Base-by-base conservation (phyloP, 2,888 invertebrate genomes). In the Aphidoletes aphidimyza region DNA sequence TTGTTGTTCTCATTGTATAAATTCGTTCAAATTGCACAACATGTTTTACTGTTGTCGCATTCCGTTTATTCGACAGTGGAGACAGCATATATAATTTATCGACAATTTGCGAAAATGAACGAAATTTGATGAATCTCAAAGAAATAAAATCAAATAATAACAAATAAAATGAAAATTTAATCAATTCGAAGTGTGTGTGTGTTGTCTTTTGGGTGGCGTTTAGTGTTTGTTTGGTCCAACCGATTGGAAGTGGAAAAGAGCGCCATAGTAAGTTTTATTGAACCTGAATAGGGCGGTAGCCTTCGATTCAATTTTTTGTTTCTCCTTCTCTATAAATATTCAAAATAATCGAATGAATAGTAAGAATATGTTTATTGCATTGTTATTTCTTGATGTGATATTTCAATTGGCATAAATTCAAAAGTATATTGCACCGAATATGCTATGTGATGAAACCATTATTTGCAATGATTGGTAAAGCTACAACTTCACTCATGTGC, bases 181-280 rank as follows among this genome's bases (percentile, higher is more conserved):
- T n/a, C n/a, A n/a, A n/a, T n/a, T n/a, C n/a, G n/a, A n/a, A n/a
- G n/a, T n/a, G n/a, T n/a, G n/a, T 42, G 6, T 42, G 6, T 42
- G 6, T 42, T 9, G 6, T 42, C 11, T 47, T 47, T 54, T 54
- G 26, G 49, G 49, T 49, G 17, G 49, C 54, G 54, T 54, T 42
- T 42, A 14, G 42, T 42, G 8, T 6, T 26, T 26, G 54, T 26
- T 22, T 26, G 26, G 8, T 26, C 26, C n/a, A 54, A 54, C 54
- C 54, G 54, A 54, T 54, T 54, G 54, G 26, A 54, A 54, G 26
- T 26, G 54, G 54, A 26, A 54, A 54, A 54, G 22, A 26, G 54
- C 26, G 54, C 54, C 54, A 54, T 54, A 26, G 26, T 54, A 54
- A 2, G n/a, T 54, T 0, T 54, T 54, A 3, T 6, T 49, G 49